These are phyloP conservation scores for Percopsis omiscomaycus DNA, from an alignment of 2,797 vertebrate species.

Conservation along the genomic window DNA sequence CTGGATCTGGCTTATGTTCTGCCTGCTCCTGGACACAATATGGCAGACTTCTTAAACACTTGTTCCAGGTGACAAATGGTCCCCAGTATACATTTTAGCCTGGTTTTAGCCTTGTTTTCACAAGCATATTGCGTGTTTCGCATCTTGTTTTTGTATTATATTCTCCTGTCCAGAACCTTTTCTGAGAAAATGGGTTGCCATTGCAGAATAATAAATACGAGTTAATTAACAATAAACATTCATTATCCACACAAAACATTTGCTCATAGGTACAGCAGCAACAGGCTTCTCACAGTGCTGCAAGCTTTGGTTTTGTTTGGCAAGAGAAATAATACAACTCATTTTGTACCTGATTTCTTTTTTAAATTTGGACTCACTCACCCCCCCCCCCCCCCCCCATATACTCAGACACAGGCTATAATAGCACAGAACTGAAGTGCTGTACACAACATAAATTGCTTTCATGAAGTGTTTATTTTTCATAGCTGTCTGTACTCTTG, in stretches of 20 bases:
- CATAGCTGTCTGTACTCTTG: too few species aligned
- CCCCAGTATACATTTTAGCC: constrained; percentile 25
- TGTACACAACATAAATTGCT: too few species aligned
- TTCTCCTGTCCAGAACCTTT: constrained; percentile 7
- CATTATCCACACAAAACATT: background rate
- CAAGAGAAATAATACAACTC: background rate
- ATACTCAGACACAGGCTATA: too few species aligned
- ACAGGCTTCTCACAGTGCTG: background rate
- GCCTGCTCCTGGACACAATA: constrained; percentile 76
- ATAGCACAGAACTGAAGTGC: too few species aligned
- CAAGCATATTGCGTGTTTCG: constrained; percentile 14
- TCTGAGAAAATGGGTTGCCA: constrained; percentile 4
- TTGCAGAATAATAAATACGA: background rate
- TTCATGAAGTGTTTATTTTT: too few species aligned
- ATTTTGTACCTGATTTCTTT: background rate
- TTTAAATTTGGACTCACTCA: too few species aligned
- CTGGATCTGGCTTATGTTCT: constrained; percentile 84
- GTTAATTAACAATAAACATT: background rate
- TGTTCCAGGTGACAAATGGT: constrained; percentile 58
- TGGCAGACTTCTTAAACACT: constrained; percentile 49
- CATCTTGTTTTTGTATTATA: constrained; percentile 14
- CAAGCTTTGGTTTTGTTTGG: background rate
- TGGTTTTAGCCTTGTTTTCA: constrained; percentile 27
- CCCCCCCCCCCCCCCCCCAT: too few species aligned
- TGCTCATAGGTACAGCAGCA: background rate